Evolutionary conservation across 2,797 vertebrate species (phyloP), one percentile per base, ranked within the genome.

Genomic region (Parauchenoglanis punctatus): DNA sequence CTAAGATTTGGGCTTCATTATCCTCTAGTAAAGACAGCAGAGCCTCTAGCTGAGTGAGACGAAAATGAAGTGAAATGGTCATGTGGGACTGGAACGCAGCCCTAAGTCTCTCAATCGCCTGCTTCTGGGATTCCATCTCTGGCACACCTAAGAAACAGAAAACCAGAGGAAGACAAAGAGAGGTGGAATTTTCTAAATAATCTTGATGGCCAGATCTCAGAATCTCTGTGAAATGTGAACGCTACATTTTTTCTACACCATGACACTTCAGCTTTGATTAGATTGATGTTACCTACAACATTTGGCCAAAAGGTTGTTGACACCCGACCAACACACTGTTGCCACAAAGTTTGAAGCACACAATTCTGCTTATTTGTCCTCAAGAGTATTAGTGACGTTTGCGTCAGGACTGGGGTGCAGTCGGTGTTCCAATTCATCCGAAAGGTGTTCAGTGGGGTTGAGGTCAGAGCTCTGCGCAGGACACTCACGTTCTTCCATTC

Each of bases 1-100:
- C 77, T 13, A 94, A 0, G 65, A 96, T 91, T 89, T 52, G 85
- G 2, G 92, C 56, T 91, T 96, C 95, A 0, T 96, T 96, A 4
- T 96, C 96, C 70, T 91, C 89, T 18, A 96, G 28, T 90, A 96
- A 86, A 31, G 88, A 63, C 83, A 92, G 89, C 7, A 96, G 91
- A 20, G 87, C 91, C 46, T 76, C 84, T 65, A 96, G 93, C 89
- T 96, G 95, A 0, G 88, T 67, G 23, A 81, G 88, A 5, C 95
- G 94, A 63, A 96, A 96, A 86, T 91, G 28, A 58, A 93, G 92
- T 0, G 95, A 92, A 3, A 91, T 1, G 0, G 95, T 95, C 87
- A 95, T 11, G 0, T 94, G 93, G 0, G 94, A 93, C 0, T 83
- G 84, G 68, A 96, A 96, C 0, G 87, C 2, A 0, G 85, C 25